Evolutionary conservation across 2,888 invertebrate genomes (phyloP), one percentile per base, ranked within the genome.

Genomic region (Andrena trimmerana): DNA sequence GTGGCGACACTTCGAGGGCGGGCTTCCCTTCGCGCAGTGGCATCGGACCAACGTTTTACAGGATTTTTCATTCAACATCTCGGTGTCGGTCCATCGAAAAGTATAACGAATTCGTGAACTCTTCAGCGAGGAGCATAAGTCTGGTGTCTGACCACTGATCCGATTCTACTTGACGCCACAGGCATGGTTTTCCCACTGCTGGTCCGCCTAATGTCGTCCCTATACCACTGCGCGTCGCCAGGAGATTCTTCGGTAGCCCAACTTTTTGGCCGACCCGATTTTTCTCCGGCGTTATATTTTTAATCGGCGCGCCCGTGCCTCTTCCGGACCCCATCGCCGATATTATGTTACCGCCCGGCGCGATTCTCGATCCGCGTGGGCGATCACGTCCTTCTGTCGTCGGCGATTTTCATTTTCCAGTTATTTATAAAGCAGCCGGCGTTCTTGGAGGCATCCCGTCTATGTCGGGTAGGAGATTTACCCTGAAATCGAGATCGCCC

Each of bases 291-390:
- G 81, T 74, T 80, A 50, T 86, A 88, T 86, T 87, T 87, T 86
- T 88, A 78, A 83, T 87, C 74, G 54, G 13, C 10, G 24, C 20
- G 16, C 54, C 10, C 72, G 31, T 29, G 50, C 66, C 31, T 77
- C 72, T 81, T 87, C 81, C 76, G 78, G 48, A 42, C 50, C 59
- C 48, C 77, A 50, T 50, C n/a, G 36, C n/a, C 31, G 78, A 80
- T 77, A 88, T 86, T 86, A 83, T 81, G 86, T 86, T 86, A 77
- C 88, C 78, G 36, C 29, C 74, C 69, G 66, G 29, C 63, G 57
- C 33, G 74, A 67, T 74, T 31, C 73, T 1, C 66, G 57, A 66
- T 66, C 52, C 78, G 76, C 63, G 83, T 78, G 33, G 83, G 78
- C 73, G 83, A 83, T 78, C 60, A 42, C 69, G 60, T 73, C 81